Evolutionary conservation across 2,888 invertebrate genomes (phyloP).

Genomic region (Orthosia gothica): DNA sequence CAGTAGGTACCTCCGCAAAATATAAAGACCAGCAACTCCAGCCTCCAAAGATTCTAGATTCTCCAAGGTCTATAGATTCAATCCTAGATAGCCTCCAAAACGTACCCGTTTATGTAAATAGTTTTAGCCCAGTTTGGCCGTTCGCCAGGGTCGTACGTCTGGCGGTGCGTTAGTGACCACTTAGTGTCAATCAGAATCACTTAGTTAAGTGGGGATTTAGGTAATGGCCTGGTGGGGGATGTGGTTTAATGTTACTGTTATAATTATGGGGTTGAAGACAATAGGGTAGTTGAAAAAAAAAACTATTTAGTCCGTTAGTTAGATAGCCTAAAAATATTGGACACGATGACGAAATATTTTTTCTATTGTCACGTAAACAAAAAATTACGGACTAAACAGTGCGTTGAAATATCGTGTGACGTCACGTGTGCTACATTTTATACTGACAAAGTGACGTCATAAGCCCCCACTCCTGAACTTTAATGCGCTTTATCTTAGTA

Average conservation of each 20-base stretch:
- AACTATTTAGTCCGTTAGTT: too few species aligned
- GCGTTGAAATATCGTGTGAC: too few species aligned
- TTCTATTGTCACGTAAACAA: too few species aligned
- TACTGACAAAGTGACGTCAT: too few species aligned
- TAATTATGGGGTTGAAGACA: not conserved
- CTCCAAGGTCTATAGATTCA: constrained; percentile 39
- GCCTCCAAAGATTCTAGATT: constrained; percentile 28
- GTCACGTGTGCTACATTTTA: too few species aligned
- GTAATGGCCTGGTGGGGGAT: constrained; percentile 33
- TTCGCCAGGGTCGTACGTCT: constrained; percentile 51
- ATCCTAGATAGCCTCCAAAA: constrained; percentile 41
- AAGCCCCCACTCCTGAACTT: too few species aligned
- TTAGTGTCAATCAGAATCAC: constrained; percentile 70
- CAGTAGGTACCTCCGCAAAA: not conserved
- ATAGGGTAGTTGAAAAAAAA: too few species aligned
- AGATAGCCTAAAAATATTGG: too few species aligned
- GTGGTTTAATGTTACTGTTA: constrained; percentile 12
- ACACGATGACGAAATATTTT: too few species aligned
- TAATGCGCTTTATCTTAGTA: too few species aligned
- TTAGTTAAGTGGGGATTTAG: constrained; percentile 59
- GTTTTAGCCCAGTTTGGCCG: constrained; percentile 60
- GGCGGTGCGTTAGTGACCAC: constrained; percentile 58
- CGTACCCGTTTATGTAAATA: constrained; percentile 46
- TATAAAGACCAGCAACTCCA: not conserved
- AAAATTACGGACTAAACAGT: too few species aligned